phyloP scores from a whole-genome alignment of 2,113 vertebrate genomes.

The Zapus hudsonius region DNA sequence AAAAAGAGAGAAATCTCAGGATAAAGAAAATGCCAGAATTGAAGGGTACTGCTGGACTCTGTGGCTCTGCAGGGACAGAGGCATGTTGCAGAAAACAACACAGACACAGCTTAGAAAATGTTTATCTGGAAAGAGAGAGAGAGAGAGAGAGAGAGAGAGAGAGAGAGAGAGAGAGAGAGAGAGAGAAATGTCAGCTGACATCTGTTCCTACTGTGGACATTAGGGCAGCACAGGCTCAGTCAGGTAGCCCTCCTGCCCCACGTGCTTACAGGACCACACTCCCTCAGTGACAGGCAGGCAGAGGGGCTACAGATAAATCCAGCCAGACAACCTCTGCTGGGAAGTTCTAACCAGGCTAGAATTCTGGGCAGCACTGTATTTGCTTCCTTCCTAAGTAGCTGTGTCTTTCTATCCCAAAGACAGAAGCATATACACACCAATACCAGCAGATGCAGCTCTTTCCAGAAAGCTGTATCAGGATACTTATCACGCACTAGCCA shows the following conservation, averaged over 20 bases:
- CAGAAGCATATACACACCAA: not conserved
- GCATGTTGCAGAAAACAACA: not conserved
- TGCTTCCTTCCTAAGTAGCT: not conserved
- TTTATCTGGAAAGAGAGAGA: not conserved
- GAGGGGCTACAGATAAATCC: not conserved
- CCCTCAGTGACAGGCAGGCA: not conserved
- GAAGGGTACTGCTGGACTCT: not conserved
- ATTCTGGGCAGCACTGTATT: not conserved
- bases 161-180: not conserved
- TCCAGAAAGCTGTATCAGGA: not conserved
- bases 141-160: no score
- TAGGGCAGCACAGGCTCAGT: not conserved
- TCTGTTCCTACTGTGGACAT: not conserved
- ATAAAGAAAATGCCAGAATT: not conserved
- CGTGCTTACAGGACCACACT: not conserved
- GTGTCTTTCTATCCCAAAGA: not conserved
- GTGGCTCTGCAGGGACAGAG: not conserved
- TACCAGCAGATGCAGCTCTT: not conserved
- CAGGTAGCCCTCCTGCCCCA: not conserved
- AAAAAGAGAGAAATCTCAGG: constrained; percentile 9
- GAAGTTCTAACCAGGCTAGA: not conserved
- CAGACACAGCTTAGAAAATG: not conserved
- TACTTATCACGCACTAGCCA: not conserved
- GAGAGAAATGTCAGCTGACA: not conserved
- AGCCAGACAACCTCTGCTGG: not conserved